phyloP scores from a whole-genome alignment of 2,888 invertebrate species.

The Aphidoletes aphidimyza region DNA sequence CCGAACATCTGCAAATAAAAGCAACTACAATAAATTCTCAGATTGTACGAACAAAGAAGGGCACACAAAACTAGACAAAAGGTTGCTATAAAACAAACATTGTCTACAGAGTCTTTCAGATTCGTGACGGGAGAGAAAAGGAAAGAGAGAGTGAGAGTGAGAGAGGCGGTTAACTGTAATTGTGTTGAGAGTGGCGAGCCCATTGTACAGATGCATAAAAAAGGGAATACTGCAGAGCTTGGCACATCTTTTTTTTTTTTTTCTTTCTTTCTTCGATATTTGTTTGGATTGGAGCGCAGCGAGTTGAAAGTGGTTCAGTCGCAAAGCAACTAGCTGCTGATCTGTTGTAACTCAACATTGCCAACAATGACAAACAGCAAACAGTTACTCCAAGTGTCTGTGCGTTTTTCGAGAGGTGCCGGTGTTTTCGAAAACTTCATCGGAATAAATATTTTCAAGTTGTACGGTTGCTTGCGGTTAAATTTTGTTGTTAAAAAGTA shows the following conservation, averaged over 20 bases:
- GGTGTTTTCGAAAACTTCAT: neutral
- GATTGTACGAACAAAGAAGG: neutral
- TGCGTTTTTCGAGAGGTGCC: neutral
- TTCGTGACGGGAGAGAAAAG: neutral
- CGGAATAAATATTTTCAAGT: neutral
- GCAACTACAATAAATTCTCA: neutral
- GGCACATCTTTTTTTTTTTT: too few species aligned
- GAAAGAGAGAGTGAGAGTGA: neutral
- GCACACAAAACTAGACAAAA: neutral
- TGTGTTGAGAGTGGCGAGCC: too few species aligned
- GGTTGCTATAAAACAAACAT: neutral
- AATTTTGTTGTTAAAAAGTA: too few species aligned
- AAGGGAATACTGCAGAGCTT: too few species aligned
- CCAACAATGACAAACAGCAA: neutral
- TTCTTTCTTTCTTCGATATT: too few species aligned
- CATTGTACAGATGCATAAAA: too few species aligned
- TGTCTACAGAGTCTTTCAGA: neutral
- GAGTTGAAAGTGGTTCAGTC: too few species aligned
- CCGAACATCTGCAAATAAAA: neutral
- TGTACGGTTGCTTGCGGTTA: neutral
- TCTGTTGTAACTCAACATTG: too few species aligned
- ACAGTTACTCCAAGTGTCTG: neutral
- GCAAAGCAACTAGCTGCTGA: too few species aligned
- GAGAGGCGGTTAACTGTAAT: neutral
- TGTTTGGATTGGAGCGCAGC: too few species aligned